Evolutionary conservation across 2,797 vertebrate species (phyloP).

Genomic region (Buphagus erythrorhynchus): DNA sequence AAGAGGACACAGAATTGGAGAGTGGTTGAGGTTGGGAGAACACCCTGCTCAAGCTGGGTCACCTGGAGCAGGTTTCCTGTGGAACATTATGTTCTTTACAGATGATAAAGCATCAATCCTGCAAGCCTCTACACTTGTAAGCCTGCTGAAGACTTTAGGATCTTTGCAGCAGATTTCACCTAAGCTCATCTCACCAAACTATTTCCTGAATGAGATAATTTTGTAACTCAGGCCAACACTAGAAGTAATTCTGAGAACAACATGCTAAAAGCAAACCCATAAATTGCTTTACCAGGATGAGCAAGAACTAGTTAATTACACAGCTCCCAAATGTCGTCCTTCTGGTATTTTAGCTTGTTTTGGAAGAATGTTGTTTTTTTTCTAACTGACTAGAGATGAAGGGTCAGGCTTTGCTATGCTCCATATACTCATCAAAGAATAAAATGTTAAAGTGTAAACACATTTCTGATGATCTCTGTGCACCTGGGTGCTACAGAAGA

Average conservation of each 20-base stretch:
- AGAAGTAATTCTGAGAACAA: not conserved
- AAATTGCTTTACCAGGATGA: not conserved
- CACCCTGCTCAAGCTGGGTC: not conserved
- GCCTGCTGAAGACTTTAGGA: not conserved
- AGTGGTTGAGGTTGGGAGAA: not conserved
- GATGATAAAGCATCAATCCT: not conserved
- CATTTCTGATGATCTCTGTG: not conserved
- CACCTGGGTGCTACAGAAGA: not conserved
- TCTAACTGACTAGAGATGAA: not conserved
- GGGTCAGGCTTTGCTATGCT: not conserved
- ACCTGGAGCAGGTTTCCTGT: not conserved
- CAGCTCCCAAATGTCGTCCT: not conserved
- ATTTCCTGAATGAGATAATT: not conserved
- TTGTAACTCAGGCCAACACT: not conserved
- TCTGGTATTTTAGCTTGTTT: not conserved
- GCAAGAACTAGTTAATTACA: not conserved
- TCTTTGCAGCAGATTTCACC: not conserved
- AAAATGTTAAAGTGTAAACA: not conserved
- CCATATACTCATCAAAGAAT: not conserved
- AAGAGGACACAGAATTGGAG: not conserved
- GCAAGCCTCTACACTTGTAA: not conserved
- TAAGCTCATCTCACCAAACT: not conserved
- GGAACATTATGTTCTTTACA: rapidly evolving
- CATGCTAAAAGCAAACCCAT: not conserved
- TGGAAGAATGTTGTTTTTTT: not conserved